Evolutionary conservation across 2,888 invertebrate genomes (phyloP), one percentile per base, ranked within the genome.

Genomic region (Sminthurinus aureus): DNA sequence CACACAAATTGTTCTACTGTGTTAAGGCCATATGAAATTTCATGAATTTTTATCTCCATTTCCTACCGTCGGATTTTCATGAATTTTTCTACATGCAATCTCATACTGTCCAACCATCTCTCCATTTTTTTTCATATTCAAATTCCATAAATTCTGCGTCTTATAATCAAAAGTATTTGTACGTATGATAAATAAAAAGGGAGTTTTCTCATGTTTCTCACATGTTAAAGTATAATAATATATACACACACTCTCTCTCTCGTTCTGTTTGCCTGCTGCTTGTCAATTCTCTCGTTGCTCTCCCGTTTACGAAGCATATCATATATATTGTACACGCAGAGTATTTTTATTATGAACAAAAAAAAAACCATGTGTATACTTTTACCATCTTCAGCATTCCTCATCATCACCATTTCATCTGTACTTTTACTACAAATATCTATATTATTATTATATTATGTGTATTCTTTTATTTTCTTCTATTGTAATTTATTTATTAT

Each of bases 11-110:
- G 26, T 69, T 22, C 24, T 26, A 26, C 79, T 38, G 67, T 66
- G 67, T 79, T n/a, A 79, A 79, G 9, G n/a, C 67, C 50, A 69
- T 79, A 67, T 67, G 67, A 79, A 79, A 79, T 79, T 79, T 79
- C 51, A 11, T 50, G 69, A 79, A 50, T 79, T 79, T 79, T 79
- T 79, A 66, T 69, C 71, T 20, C 38, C 1, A 50, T 8, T n/a
- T n/a, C 38, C 24, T 22, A 15, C 9, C 1, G 9, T 24, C 18
- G 69, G 20, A 79, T 69, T 69, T 69, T 79, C 6, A 15, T 67
- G 69, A 69, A 38, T 50, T 22, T 79, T 79, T 20, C 24, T n/a
- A 18, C 0, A 20, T 15, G 0, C 15, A n/a, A 50, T n/a, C 50
- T 4, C 11, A 38, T 50, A 75, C 20, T n/a, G 52, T 51, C n/a